Conservation (phyloP, 2,113 vertebrate species). For the Ophthalmolycus amberensis region DNA sequence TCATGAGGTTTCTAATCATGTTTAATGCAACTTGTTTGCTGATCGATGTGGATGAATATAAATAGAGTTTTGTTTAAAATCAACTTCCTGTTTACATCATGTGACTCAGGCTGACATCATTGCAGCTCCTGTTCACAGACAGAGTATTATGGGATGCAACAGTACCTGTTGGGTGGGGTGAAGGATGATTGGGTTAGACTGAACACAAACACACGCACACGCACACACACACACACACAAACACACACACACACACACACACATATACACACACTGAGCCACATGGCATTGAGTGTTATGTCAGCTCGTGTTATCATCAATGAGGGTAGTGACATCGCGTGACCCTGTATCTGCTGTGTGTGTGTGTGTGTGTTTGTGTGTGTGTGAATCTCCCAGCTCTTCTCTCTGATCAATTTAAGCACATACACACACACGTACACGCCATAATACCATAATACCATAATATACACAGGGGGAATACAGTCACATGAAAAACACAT, state of each 20-base stretch:
- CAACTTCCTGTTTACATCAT: slow-evolving; percentile 56
- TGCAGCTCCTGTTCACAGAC: slow-evolving; percentile 3
- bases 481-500: slow-evolving; percentile 4
- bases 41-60: neutral
- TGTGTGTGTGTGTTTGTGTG: slow-evolving; percentile 36
- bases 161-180: slow-evolving; percentile 29
- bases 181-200: slow-evolving; percentile 19
- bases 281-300: slow-evolving; percentile 60
- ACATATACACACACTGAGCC: slow-evolving; percentile 19
- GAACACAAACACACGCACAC: neutral
- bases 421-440: neutral
- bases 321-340: slow-evolving; percentile 51
- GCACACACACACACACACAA: slow-evolving; percentile 14
- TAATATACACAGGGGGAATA: neutral
- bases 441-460: too few species aligned
- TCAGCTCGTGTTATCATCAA: slow-evolving; percentile 62
- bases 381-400: slow-evolving; percentile 17
- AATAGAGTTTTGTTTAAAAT: neutral
- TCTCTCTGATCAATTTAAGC: slow-evolving; percentile 46
- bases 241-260: neutral
- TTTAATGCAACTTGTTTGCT: neutral
- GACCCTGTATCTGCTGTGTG: slow-evolving; percentile 30
- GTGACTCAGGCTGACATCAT: slow-evolving; percentile 40
- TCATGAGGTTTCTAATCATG: neutral
- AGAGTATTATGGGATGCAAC: slow-evolving; percentile 26